Base-by-base conservation (phyloP, 2,888 invertebrate species). In the Latrodectus elegans region DNA sequence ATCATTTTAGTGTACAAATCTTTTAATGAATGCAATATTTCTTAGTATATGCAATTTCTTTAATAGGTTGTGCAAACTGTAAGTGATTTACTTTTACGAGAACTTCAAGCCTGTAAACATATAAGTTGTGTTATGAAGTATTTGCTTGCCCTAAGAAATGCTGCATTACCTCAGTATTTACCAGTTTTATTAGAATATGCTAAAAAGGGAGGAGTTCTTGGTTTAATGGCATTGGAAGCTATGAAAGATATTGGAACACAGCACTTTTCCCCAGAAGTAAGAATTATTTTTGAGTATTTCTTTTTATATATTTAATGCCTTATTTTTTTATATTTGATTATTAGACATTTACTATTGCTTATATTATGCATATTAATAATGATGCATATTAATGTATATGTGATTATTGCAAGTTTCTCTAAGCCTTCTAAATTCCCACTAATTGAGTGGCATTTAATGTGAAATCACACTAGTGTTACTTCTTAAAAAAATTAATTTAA, bases 101-200 rank as follows among this genome's bases (percentile, higher is more conserved):
- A 93, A 1, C 91, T 95, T 51, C 91, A 92, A 14, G 92, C 92
- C 15, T 95, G 95, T 90, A 91, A 92, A 6, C 93, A 94, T 8
- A 93, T 93, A 72, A 93, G 93, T 3, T 95, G 95, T 90, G 93
- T 94, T 84, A 92, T 94, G 38, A 93, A 94, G 74, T 95, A 94
- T 90, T 92, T 96, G 53, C 93, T 95, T 83, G 95, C 95, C 0
- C 92, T 96, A 72, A 94, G 95, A 90, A 96, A 96, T 92, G 93
- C 96, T 1, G 94, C 94, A 79, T 94, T 94, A 75, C 92, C 93
- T 17, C 92, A 92, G 1, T 94, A 95, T 0, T 92, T 95, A 22
- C 93, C 95, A 6, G 91, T 93, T 0, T 92, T 96, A 2, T 91
- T 96, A 10, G 91, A 94, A 26, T 92, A 94, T 90, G 94, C 94